These are phyloP conservation scores for Harpagoxenus sublaevis DNA, from an alignment of 2,888 invertebrate genomes.

Conservation along the genomic window DNA sequence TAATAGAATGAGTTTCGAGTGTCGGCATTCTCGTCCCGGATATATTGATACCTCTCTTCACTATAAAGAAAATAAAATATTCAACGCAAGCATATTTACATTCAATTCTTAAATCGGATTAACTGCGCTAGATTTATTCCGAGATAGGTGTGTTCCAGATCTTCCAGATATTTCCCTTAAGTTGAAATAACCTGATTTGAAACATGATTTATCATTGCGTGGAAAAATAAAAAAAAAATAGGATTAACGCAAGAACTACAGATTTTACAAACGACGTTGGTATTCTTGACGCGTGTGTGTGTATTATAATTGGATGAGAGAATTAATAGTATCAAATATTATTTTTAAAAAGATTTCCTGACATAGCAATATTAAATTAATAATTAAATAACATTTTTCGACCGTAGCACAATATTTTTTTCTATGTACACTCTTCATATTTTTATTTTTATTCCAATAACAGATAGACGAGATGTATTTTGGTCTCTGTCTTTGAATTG, in stretches of 20 bases:
- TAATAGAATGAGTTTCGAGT: conserved; percentile 44
- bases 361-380: neutral
- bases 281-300: neutral
- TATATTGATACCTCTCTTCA: conserved; percentile 8
- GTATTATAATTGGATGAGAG: too few relatives aligned
- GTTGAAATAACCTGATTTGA: neutral
- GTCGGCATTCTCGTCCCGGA: neutral
- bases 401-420: neutral
- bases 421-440: neutral
- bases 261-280: neutral
- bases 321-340: neutral
- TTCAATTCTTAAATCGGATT: conserved; percentile 19
- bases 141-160: neutral
- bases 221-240: neutral
- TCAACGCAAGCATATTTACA: neutral
- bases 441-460: neutral
- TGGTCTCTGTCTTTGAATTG: neutral
- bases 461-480: neutral
- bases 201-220: neutral
- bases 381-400: neutral
- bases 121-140: neutral
- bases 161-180: neutral
- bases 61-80: conserved; percentile 28
- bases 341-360: neutral
- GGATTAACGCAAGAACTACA: neutral